phyloP scores from a whole-genome alignment of 2,888 invertebrate species.

The Diarsia brunnea region DNA sequence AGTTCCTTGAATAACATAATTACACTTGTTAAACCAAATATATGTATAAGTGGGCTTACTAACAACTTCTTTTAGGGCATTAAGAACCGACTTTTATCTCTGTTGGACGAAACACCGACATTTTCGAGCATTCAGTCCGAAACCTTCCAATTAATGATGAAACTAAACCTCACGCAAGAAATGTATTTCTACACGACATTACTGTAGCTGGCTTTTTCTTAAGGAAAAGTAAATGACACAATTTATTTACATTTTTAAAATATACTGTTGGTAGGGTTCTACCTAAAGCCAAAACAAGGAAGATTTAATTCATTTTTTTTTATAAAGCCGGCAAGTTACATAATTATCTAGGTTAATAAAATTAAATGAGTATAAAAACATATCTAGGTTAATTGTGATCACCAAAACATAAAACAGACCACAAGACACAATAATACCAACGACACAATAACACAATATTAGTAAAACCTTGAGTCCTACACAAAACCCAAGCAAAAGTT shows the following conservation, averaged over 20 bases:
- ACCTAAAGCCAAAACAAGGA: too few relatives aligned
- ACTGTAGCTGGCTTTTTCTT: neutral
- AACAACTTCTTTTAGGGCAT: neutral
- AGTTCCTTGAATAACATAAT: constrained; percentile 15
- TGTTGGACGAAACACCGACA: neutral
- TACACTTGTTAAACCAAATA: constrained; percentile 12
- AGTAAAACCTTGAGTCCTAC: constrained; percentile 45
- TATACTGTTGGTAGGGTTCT: too few relatives aligned
- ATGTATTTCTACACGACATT: constrained; percentile 10
- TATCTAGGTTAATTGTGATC: too few relatives aligned
- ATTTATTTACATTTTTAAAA: neutral
- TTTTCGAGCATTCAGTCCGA: neutral
- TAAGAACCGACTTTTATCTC: neutral
- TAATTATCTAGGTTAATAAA: too few relatives aligned
- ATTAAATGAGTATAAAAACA: too few relatives aligned
- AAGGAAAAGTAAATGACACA: constrained; percentile 15
- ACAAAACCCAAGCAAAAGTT: constrained; percentile 46
- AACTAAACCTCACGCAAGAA: neutral
- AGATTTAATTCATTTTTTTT: too few relatives aligned
- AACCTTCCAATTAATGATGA: neutral
- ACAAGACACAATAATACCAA: neutral
- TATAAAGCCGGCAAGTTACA: neutral
- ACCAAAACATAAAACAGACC: neutral
- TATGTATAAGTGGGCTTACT: neutral
- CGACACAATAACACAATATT: constrained; percentile 8